These are phyloP conservation scores for Pseudois nayaur DNA, from an alignment of 2,113 vertebrate genomes.

Conservation along the genomic window DNA sequence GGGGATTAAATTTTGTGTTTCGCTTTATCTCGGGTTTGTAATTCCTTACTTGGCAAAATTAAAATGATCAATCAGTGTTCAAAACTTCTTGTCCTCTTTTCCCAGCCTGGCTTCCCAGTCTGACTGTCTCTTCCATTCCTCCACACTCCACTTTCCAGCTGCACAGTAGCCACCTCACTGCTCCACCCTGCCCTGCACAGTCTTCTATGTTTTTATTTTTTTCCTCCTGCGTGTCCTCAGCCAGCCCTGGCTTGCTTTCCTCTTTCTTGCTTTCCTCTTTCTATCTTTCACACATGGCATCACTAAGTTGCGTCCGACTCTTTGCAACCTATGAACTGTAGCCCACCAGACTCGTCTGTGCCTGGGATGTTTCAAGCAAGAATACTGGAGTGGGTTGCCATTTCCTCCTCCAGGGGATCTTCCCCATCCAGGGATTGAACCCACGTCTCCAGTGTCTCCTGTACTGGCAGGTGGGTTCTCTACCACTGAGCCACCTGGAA, in stretches of 20 bases:
- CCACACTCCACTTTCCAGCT: too few species aligned
- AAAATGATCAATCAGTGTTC: neutral
- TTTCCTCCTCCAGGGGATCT: neutral
- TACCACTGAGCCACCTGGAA: neutral
- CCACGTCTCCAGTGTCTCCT: neutral
- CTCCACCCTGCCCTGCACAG: neutral
- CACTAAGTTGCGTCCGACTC: neutral
- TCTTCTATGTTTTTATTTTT: neutral
- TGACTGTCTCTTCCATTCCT: neutral
- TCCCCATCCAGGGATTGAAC: neutral
- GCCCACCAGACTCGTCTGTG: neutral
- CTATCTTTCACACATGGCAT: neutral
- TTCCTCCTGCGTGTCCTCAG: neutral
- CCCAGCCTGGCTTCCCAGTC: neutral
- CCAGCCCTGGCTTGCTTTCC: neutral
- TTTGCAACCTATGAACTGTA: neutral
- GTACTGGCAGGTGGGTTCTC: neutral
- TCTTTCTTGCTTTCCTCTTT: neutral
- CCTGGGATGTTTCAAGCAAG: neutral
- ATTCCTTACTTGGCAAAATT: neutral
- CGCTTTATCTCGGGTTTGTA: neutral
- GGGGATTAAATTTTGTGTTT: neutral
- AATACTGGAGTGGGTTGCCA: neutral
- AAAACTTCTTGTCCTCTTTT: neutral
- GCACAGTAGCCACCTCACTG: neutral